Conservation (phyloP, 2,797 vertebrate genomes). For the Lindbergichthys nudifrons region DNA sequence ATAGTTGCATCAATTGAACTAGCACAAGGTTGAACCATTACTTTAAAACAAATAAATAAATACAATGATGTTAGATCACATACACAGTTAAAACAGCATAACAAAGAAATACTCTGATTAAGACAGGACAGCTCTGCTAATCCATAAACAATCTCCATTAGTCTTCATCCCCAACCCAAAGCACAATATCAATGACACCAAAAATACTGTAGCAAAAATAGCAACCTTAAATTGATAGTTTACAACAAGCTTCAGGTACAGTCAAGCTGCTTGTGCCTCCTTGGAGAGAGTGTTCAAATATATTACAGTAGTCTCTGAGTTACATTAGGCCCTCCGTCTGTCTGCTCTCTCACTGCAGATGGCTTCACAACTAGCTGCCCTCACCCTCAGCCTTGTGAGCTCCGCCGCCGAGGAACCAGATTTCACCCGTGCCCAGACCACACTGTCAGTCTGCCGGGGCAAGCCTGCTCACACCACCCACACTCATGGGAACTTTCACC, state of each 20-base stretch:
- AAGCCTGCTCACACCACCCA: constrained; percentile 77
- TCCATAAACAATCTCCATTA: constrained; percentile 15
- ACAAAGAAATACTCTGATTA: constrained; percentile 37
- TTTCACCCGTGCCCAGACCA: constrained; percentile 66
- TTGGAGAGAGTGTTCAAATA: constrained; percentile 50
- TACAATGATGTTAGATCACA: constrained; percentile 10
- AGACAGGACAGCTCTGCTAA: constrained; percentile 52
- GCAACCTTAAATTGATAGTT: constrained; percentile 56
- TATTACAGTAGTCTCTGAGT: constrained; percentile 69
- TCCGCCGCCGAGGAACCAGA: constrained; percentile 64
- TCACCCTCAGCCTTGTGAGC: constrained; percentile 67
- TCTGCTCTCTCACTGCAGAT: constrained; percentile 83
- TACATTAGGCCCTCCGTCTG: constrained; percentile 71
- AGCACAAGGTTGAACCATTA: constrained; percentile 12
- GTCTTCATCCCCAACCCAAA: constrained; percentile 37
- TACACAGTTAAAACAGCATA: constrained; percentile 35
- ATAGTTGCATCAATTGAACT: background rate
- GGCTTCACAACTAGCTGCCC: constrained; percentile 80
- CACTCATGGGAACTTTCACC: constrained; percentile 70
- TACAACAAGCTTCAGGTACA: constrained; percentile 67
- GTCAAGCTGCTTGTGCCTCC: constrained; percentile 59
- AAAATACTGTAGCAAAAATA: constrained; percentile 79
- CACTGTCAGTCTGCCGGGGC: constrained; percentile 73
- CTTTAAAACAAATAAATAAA: constrained; percentile 19
- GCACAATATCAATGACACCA: constrained; percentile 70